Base-by-base conservation (phyloP, 2,113 vertebrate species). In the Elephas maximus region DNA sequence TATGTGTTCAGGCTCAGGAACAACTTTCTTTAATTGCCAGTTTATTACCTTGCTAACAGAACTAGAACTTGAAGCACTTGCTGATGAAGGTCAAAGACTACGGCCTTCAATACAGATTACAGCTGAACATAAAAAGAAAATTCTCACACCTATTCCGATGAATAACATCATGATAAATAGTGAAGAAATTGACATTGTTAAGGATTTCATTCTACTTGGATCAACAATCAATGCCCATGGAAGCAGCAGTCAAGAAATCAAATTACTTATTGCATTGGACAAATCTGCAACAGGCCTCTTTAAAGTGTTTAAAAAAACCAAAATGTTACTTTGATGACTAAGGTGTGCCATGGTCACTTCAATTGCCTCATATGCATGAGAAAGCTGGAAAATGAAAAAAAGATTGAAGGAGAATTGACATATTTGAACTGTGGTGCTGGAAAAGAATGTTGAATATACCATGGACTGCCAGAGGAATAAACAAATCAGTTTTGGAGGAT, bases 31-130 rank as follows among this genome's bases (percentile, higher is more conserved):
- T 90, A 60, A 67, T 51, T 86, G 20, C 73, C 11, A 93, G 83
- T 71, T 79, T 76, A 77, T 92, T 86, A 41, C 30, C 12, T 96
- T 24, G 79, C 57, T 88, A 90, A 53, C 30, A 57, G 37, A 92
- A 76, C 6, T 86, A 12, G 63, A 96, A n/a, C 20, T 33, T 73
- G 71, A 37, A 73, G 15, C n/a, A 37, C n/a, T 73, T 37, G 41
- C 33, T 73, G 33, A 37, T 21, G 18, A 17, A 71, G 15, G 71
- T 21, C n/a, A 37, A 73, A n/a, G n/a, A 73, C n/a, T 37, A 73
- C 15, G 41, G 17, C 26, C 71, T 41, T 37, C 18, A 41, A 41
- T 73, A 73, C 41, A 8, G n/a, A 73, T 73, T 73, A 37, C 10
- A 73, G 33, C 9, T 37, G 71, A 73, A 37, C 71, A 37, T 73